These are phyloP conservation scores for Dermolepida albohirtum DNA, from an alignment of 2,888 invertebrate genomes.

Conservation along the genomic window DNA sequence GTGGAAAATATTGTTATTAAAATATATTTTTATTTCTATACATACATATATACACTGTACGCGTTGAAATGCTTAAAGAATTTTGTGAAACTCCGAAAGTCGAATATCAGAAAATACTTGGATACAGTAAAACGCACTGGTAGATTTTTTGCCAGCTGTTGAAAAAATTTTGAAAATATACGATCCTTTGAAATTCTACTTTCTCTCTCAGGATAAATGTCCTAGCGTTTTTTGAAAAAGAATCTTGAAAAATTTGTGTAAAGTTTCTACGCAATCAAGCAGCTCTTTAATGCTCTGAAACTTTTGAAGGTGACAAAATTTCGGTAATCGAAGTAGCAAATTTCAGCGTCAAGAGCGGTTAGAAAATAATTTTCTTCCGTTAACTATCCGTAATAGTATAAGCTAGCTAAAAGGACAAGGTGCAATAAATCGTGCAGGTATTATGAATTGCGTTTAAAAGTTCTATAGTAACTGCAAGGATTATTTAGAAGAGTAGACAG, in stretches of 20 bases:
- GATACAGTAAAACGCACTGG: slow-evolving; percentile 33
- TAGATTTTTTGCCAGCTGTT: slow-evolving; percentile 15
- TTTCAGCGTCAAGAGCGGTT: slow-evolving; percentile 1
- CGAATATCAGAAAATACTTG: too few species aligned
- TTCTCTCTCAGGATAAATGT: slow-evolving; percentile 26
- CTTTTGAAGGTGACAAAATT: slow-evolving; percentile 27
- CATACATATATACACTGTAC: slow-evolving; percentile 34
- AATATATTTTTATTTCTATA: slow-evolving; percentile 57
- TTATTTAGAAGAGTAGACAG: slow-evolving; percentile 19
- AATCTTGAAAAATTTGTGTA: slow-evolving; percentile 11
- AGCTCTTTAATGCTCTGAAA: slow-evolving; percentile 22
- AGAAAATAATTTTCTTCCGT: too few species aligned
- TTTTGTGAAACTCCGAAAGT: too few species aligned
- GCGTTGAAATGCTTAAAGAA: too few species aligned
- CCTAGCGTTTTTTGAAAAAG: slow-evolving; percentile 29
- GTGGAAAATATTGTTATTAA: slow-evolving; percentile 55
- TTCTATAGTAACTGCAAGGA: slow-evolving; percentile 15
- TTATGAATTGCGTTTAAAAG: slow-evolving; percentile 10
- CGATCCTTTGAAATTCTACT: too few species aligned
- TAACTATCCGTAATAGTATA: slow-evolving; percentile 14
- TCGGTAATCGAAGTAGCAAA: slow-evolving; percentile 10
- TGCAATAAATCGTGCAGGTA: slow-evolving; percentile 12
- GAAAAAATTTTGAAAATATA: slow-evolving; percentile 9
- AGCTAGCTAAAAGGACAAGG: slow-evolving; percentile 13
- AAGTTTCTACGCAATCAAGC: slow-evolving; percentile 20